Evolutionary conservation across 1,140 invertebrate species (phyloP), one percentile per base, ranked within the genome.

Genomic region (Polypedilum vanderplanki): DNA sequence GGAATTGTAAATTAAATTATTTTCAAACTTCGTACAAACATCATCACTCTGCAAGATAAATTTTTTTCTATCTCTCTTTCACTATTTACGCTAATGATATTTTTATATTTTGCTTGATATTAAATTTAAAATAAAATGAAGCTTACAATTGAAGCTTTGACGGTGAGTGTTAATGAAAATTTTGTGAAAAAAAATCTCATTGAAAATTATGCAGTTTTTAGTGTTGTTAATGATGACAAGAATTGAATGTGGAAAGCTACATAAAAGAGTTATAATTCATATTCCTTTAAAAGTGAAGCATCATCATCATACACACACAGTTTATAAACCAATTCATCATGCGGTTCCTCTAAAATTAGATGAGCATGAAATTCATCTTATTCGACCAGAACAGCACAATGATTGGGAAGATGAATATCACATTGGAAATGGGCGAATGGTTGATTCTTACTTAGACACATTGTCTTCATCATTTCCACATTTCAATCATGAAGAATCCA

Each of bases 1-100:
- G 18, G 20, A 70, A 70, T 70, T 20, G 17, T 70, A 70, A 70
- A 70, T 70, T 70, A 70, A 70, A 70, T 70, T 70, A 70, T 70
- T 18, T 70, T 70, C 18, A 70, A 18, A 70, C 65, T 70, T 70
- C 65, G 20, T 20, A 18, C 65, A n/a, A 70, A 70, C 65, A 70
- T 70, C 65, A 70, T 18, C 65, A 20, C 18, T 57, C 12, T 57
- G 12, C 4, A 12, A 12, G n/a, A 57, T 57, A 15, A 46, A 12
- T 3, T 33, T 33, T 33, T 33, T n/a, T n/a, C n/a, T n/a, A n/a
- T n/a, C n/a, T n/a, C n/a, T 33, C 24, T 33, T 5, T 33, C 5
- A 3, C 24, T 33, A 33, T 33, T 33, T 33, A 33, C 24, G 24
- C 24, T 33, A 33, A 33, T 33, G 24, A 33, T n/a, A n/a, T 33